Evolutionary conservation across 2,113 vertebrate species (phyloP).

Genomic region (Rhombomys opimus): DNA sequence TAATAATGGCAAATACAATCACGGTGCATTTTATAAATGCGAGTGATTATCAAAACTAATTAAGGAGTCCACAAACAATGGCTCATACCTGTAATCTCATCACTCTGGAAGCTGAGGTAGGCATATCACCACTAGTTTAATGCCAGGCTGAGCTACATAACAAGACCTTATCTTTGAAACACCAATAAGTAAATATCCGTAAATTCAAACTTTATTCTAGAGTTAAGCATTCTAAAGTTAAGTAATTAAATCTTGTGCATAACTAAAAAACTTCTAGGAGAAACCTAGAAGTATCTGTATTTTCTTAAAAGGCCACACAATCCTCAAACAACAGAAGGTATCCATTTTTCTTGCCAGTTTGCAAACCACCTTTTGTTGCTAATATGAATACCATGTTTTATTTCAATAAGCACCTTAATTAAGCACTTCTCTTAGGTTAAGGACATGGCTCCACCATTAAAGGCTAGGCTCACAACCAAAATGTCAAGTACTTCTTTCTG

Average conservation of each 20-base stretch:
- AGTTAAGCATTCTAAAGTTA: neutral
- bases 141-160: neutral
- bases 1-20: neutral
- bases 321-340: slow-evolving; percentile 42
- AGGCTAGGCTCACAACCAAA: neutral
- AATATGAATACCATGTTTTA: neutral
- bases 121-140: neutral
- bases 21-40: neutral
- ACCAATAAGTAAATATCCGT: neutral
- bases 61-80: neutral
- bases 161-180: neutral
- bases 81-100: neutral
- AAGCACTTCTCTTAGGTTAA: neutral
- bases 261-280: neutral
- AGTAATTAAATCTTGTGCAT: neutral
- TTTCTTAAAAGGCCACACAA: neutral
- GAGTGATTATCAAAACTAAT: neutral
- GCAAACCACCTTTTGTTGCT: neutral
- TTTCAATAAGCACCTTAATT: neutral
- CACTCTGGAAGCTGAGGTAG: neutral
- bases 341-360: slow-evolving; percentile 4
- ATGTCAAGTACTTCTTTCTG: neutral
- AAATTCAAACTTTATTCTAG: slow-evolving; percentile 12
- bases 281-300: neutral
- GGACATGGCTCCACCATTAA: neutral